Conservation (phyloP, 2,888 invertebrate species). For the Dione vanillae region DNA sequence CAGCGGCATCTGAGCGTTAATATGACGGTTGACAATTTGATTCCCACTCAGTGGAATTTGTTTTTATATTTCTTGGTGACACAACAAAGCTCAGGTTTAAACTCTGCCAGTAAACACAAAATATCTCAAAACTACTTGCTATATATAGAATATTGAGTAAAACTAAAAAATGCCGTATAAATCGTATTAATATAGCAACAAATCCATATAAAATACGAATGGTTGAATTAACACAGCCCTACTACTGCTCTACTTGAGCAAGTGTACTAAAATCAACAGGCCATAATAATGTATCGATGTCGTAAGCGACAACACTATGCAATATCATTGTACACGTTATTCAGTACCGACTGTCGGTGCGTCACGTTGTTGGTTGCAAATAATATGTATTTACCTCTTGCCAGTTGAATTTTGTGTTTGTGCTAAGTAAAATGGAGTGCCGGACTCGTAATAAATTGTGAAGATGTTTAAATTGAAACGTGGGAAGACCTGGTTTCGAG, state of each 20-base stretch:
- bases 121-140: too few relatives aligned
- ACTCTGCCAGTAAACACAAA: too few relatives aligned
- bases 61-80: too few relatives aligned
- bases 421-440: conserved; percentile 44
- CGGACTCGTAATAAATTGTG: conserved; percentile 38
- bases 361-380: conserved; percentile 52
- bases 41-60: too few relatives aligned
- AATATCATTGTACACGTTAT: conserved; percentile 53
- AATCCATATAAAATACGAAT: conserved; percentile 9
- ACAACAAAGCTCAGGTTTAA: too few relatives aligned
- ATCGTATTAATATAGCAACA: background rate
- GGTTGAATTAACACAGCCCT: conserved; percentile 17
- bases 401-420: conserved; percentile 40
- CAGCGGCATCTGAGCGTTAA: too few relatives aligned
- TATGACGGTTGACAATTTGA: too few relatives aligned
- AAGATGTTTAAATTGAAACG: conserved; percentile 64
- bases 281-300: conserved; percentile 39
- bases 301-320: conserved; percentile 51
- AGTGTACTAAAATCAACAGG: conserved; percentile 23
- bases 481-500: conserved; percentile 74
- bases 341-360: conserved; percentile 53
- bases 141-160: too few relatives aligned
- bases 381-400: conserved; percentile 46
- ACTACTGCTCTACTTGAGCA: conserved; percentile 22
- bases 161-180: background rate